Evolutionary conservation across 2,113 vertebrate species (phyloP).

Genomic region (Ranitomeya imitator): DNA sequence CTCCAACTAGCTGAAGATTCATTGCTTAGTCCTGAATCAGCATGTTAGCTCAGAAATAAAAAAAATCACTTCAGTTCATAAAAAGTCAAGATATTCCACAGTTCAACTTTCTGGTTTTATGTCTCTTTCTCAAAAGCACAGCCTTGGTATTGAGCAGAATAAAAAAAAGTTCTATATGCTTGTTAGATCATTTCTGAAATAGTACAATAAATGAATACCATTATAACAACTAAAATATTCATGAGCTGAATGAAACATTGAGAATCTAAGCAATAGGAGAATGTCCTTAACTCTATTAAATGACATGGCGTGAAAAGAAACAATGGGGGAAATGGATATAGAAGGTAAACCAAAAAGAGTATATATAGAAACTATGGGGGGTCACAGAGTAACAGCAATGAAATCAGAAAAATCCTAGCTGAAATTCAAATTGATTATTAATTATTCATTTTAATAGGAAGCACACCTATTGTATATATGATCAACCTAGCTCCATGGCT

Average conservation of each 20-base stretch:
- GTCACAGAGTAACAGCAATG: too few relatives aligned
- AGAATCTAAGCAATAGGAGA: neutral
- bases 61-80: constrained; percentile 48
- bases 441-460: too few relatives aligned
- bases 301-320: neutral
- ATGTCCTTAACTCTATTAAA: constrained; percentile 18
- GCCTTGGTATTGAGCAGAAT: neutral
- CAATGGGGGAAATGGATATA: too few relatives aligned
- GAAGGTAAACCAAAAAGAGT: too few relatives aligned
- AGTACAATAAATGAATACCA: neutral
- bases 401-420: too few relatives aligned
- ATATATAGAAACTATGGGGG: too few relatives aligned
- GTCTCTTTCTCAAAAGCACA: constrained; percentile 26
- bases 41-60: constrained; percentile 42
- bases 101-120: constrained; percentile 38
- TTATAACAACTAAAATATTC: constrained; percentile 13
- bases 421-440: too few relatives aligned
- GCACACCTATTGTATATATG: too few relatives aligned
- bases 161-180: neutral
- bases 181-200: constrained; percentile 4
- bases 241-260: neutral
- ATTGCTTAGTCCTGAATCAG: constrained; percentile 48
- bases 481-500: too few relatives aligned
- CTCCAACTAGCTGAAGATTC: constrained; percentile 46
- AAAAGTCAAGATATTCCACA: constrained; percentile 41